phyloP scores from a whole-genome alignment of 2,113 vertebrate species.

The Bolborhynchus lineola region DNA sequence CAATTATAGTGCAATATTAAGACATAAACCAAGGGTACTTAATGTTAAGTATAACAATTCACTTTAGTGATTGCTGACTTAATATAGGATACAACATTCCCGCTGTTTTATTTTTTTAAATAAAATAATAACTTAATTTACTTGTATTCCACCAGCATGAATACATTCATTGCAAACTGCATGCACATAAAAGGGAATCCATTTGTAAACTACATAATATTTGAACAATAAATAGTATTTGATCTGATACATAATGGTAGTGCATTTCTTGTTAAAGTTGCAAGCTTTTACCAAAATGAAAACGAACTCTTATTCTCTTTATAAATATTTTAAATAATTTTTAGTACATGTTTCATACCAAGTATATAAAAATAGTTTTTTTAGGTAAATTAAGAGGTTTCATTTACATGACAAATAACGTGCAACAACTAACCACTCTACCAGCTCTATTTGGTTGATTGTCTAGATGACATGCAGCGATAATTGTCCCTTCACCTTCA shows the following conservation, averaged over 20 bases:
- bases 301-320: slow-evolving; percentile 73
- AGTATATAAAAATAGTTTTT: slow-evolving; percentile 86
- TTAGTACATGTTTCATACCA: slow-evolving; percentile 79
- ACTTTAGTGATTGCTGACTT: not conserved
- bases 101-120: slow-evolving; percentile 47
- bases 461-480: slow-evolving; percentile 83
- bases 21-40: not conserved
- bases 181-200: slow-evolving; percentile 74
- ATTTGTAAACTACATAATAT: slow-evolving; percentile 69
- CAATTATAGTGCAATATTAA: not conserved
- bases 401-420: slow-evolving; percentile 83
- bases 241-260: slow-evolving; percentile 71
- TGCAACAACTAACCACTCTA: slow-evolving; percentile 78
- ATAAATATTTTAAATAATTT: slow-evolving; percentile 82
- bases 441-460: slow-evolving; percentile 80
- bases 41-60: not conserved
- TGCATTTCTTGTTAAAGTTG: slow-evolving; percentile 75
- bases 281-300: slow-evolving; percentile 80
- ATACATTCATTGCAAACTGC: slow-evolving; percentile 76
- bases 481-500: slow-evolving; percentile 76
- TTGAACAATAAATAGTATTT: slow-evolving; percentile 70
- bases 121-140: slow-evolving; percentile 71
- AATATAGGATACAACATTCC: not conserved
- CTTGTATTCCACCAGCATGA: slow-evolving; percentile 62
- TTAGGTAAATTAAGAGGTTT: slow-evolving; percentile 80